Percentiles rank a stretch among this genome's conserved stretches.
Evolutionary conservation across 1,140 invertebrate species (phyloP).

Genomic region (Euschistus heros): DNA sequence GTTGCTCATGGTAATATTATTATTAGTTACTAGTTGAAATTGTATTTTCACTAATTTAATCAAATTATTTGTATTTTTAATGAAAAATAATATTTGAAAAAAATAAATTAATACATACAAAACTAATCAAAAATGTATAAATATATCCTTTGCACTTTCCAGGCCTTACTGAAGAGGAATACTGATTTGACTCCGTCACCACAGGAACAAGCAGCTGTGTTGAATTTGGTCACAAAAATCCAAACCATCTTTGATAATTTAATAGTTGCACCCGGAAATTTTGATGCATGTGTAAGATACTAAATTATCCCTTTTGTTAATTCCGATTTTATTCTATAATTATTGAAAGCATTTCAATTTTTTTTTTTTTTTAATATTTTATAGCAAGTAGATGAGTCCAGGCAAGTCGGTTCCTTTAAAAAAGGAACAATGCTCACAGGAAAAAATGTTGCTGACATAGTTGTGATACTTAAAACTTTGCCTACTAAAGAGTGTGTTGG

Average conservation of each 20-base stretch:
- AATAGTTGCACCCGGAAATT: conserved; percentile 81
- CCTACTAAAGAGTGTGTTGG: conserved; percentile 92
- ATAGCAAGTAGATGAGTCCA: conserved; percentile 89
- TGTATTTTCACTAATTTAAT: too few species aligned
- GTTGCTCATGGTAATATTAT: too few species aligned
- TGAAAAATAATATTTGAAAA: too few species aligned
- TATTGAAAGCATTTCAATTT: neutral
- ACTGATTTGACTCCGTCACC: conserved; percentile 79
- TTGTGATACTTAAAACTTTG: conserved; percentile 95
- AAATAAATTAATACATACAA: too few species aligned
- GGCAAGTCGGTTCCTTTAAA: conserved; percentile 94
- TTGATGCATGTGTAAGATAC: conserved; percentile 84
- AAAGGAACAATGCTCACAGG: conserved; percentile 96
- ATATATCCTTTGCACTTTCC: conserved; percentile 17
- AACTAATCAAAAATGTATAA: too few species aligned
- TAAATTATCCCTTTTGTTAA: too few species aligned
- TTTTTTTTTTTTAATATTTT: neutral
- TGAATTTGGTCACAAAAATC: conserved; percentile 86
- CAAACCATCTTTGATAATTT: conserved; percentile 86
- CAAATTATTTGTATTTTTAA: too few species aligned
- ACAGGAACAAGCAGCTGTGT: conserved; percentile 78
- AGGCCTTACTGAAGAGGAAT: conserved; percentile 83
- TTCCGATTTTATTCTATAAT: neutral
- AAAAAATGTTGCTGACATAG: conserved; percentile 90
- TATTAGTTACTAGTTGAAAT: too few species aligned